Conservation (phyloP, 2,113 vertebrate genomes). For the Corapipo altera region DNA sequence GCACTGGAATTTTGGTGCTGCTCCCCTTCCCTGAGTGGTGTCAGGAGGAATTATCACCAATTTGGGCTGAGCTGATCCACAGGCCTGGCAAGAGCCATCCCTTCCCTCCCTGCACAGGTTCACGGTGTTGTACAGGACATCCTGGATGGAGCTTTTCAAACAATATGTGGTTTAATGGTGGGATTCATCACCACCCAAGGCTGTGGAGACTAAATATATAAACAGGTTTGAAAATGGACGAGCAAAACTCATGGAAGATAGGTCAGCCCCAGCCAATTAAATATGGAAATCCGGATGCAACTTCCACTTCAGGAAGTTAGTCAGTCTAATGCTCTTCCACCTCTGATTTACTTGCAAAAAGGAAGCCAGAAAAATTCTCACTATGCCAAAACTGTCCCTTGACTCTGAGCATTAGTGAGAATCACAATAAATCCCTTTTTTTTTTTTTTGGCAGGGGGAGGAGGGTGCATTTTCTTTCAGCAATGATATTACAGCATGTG, state of each 20-base stretch:
- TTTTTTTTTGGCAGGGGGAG: neutral
- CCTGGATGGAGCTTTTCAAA: constrained; percentile 13
- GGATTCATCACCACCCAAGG: neutral
- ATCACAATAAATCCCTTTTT: neutral
- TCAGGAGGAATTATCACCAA: neutral
- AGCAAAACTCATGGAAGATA: neutral
- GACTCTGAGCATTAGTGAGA: neutral
- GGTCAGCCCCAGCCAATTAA: constrained; percentile 34
- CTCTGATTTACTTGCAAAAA: constrained; percentile 11
- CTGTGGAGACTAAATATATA: neutral
- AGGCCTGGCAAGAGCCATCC: neutral
- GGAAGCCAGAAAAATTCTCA: constrained; percentile 18
- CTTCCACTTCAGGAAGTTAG: constrained; percentile 39
- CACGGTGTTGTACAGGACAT: constrained; percentile 31
- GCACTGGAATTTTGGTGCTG: neutral
- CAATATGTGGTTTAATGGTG: neutral
- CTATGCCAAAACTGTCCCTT: constrained; percentile 22
- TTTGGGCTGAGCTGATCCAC: neutral
- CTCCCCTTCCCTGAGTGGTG: fast-evolving
- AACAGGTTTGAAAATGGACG: neutral
- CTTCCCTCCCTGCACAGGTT: neutral
- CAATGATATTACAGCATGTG: constrained; percentile 13
- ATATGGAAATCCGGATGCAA: constrained; percentile 36
- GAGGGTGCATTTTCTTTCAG: neutral
- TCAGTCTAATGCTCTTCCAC: constrained; percentile 15